Percentiles rank a stretch among this genome's conserved stretches.
Conservation (phyloP, 2,797 vertebrate species). For the Macropodus opercularis region DNA sequence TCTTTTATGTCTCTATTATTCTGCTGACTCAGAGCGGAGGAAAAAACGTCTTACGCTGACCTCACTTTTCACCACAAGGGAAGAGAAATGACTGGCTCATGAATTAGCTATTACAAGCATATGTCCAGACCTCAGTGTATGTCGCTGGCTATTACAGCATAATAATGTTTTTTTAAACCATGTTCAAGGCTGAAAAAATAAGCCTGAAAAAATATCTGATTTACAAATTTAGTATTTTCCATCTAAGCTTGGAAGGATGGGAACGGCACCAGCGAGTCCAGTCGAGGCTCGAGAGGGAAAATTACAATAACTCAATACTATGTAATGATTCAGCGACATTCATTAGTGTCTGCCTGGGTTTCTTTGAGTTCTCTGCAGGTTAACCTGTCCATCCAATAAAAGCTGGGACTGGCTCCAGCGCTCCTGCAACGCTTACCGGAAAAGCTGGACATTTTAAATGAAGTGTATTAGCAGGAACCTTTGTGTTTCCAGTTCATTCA, state of each 20-base stretch:
- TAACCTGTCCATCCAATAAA: too few relatives aligned
- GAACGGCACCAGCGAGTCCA: slow-evolving; percentile 65
- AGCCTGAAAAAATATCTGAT: slow-evolving; percentile 52
- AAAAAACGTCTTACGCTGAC: slow-evolving; percentile 16
- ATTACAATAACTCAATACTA: too few relatives aligned
- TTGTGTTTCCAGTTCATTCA: background rate
- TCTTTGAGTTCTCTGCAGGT: too few relatives aligned
- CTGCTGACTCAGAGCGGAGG: slow-evolving; percentile 55
- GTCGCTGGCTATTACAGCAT: slow-evolving; percentile 35
- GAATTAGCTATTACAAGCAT: slow-evolving; percentile 34
- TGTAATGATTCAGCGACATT: too few relatives aligned
- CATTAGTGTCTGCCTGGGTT: too few relatives aligned
- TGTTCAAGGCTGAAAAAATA: slow-evolving; percentile 28
- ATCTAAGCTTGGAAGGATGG: slow-evolving; percentile 51
- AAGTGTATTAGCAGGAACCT: slow-evolving; percentile 12
- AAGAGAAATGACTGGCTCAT: slow-evolving; percentile 47
- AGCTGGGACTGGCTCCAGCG: too few relatives aligned
- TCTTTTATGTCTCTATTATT: slow-evolving; percentile 13
- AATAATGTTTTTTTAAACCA: slow-evolving; percentile 17
- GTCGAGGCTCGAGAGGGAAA: too few relatives aligned
- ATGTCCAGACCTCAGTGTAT: slow-evolving; percentile 21
- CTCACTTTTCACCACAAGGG: slow-evolving; percentile 53
- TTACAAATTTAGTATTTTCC: slow-evolving; percentile 59
- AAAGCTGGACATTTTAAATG: background rate
- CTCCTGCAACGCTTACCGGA: too few relatives aligned